Conservation (phyloP, 2,113 vertebrate species). For the Apteryx mantelli region DNA sequence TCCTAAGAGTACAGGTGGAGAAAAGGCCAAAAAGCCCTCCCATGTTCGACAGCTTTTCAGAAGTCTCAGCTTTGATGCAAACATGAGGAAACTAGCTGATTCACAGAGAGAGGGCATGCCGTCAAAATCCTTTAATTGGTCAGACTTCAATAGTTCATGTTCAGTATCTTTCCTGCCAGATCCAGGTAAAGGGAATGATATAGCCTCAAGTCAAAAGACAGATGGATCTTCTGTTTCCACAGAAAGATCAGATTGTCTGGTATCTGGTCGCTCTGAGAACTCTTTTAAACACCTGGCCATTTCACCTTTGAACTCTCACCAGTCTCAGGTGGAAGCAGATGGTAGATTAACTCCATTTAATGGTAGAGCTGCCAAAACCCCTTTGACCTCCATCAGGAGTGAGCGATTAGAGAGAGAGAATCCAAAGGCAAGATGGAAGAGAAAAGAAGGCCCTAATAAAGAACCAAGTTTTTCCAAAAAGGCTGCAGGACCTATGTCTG, state of each 20-base stretch:
- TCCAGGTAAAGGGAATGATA: constrained; percentile 46
- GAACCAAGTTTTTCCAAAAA: constrained; percentile 47
- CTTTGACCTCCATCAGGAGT: constrained; percentile 15
- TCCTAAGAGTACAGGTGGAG: constrained; percentile 65
- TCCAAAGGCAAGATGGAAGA: constrained; percentile 62
- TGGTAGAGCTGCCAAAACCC: constrained; percentile 6
- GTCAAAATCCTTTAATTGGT: constrained; percentile 54
- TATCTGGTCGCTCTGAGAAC: constrained; percentile 42
- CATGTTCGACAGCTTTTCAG: constrained; percentile 81
- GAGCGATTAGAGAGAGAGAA: constrained; percentile 45
- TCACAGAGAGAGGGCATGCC: constrained; percentile 43
- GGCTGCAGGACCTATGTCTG: constrained; percentile 18
- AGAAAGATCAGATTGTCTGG: constrained; percentile 43
- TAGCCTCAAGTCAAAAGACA: constrained; percentile 46
- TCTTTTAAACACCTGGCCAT: constrained; percentile 52
- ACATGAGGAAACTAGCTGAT: constrained; percentile 61
- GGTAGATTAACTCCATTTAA: constrained; percentile 50
- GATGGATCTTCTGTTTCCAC: constrained; percentile 41
- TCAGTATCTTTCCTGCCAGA: constrained; percentile 46
- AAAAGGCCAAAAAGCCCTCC: constrained; percentile 62
- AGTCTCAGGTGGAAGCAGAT: constrained; percentile 26
- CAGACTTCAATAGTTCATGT: constrained; percentile 56
- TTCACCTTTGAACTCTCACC: constrained; percentile 55
- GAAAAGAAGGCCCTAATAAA: constrained; percentile 40
- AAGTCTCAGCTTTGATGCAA: constrained; percentile 82